phyloP scores from a whole-genome alignment of 2,888 invertebrate genomes.

The Maniola hyperantus region DNA sequence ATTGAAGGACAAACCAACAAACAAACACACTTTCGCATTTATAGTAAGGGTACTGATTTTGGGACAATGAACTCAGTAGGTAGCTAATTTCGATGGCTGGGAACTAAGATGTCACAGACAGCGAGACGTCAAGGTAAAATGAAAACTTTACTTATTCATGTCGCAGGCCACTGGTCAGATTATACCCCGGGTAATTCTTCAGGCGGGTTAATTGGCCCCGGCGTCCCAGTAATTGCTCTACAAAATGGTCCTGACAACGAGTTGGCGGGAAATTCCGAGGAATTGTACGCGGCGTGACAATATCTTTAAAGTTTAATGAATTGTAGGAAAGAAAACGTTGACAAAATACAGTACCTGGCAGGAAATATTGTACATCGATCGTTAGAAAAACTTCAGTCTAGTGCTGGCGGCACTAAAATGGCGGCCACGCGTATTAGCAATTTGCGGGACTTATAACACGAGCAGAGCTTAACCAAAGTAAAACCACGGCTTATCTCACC shows the following conservation, averaged over 20 bases:
- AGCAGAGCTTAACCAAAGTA: not conserved
- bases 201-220: conserved; percentile 9
- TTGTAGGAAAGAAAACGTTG: not conserved
- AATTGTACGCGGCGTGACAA: conserved; percentile 8
- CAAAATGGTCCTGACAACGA: conserved; percentile 12
- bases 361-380: too few relatives aligned
- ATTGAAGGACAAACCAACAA: too few relatives aligned
- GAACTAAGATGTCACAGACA: not conserved
- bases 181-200: conserved; percentile 5
- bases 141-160: not conserved
- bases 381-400: too few relatives aligned
- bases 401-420: too few relatives aligned
- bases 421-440: too few relatives aligned
- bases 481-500: conserved; percentile 4
- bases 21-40: too few relatives aligned
- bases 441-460: too few relatives aligned
- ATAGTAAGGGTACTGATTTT: too few relatives aligned
- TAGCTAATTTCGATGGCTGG: too few relatives aligned
- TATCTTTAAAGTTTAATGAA: conserved; percentile 3
- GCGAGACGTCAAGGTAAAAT: not conserved
- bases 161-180: conserved; percentile 1
- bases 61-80: too few relatives aligned
- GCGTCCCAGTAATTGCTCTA: conserved; percentile 8
- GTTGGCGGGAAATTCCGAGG: not conserved
- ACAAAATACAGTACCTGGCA: too few relatives aligned